A percentile compares a stretch with the other conserved stretches of the same genome.
Evolutionary conservation across 2,888 invertebrate species (phyloP).

Genomic region (Labia minor): DNA sequence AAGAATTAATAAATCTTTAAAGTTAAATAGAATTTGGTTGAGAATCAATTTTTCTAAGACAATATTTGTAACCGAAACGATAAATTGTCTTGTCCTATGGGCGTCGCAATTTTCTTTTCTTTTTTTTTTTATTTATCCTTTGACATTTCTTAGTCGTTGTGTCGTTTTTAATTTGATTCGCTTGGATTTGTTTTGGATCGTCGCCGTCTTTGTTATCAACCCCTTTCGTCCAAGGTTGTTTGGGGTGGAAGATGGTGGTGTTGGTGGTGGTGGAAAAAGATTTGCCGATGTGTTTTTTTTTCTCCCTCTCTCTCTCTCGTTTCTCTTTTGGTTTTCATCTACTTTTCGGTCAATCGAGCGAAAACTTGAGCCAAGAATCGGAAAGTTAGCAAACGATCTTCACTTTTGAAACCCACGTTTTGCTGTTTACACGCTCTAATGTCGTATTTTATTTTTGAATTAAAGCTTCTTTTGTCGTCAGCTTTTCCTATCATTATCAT

Average conservation of each 20-base stretch:
- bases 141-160: not conserved
- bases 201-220: conserved; percentile 3
- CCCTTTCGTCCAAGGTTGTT: not conserved
- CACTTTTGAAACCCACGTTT: not conserved
- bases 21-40: conserved; percentile 13
- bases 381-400: not conserved
- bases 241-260: too few relatives aligned
- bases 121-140: too few relatives aligned
- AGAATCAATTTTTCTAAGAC: conserved; percentile 1
- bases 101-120: too few relatives aligned
- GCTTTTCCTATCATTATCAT: too few relatives aligned
- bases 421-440: not conserved
- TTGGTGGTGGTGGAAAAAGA: too few relatives aligned
- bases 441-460: not conserved
- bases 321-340: not conserved
- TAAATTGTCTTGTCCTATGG: not conserved
- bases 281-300: not conserved
- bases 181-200: conserved; percentile 1
- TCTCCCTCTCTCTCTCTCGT: not conserved
- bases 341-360: conserved; percentile 13
- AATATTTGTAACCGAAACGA: not conserved
- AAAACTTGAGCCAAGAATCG: not conserved
- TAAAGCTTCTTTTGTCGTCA: not conserved
- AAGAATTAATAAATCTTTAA: conserved; percentile 5
- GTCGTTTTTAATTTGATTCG: not conserved